Evolutionary conservation across 2,888 invertebrate species (phyloP), one percentile per base, ranked within the genome.

Genomic region (Morinoia aosen): DNA sequence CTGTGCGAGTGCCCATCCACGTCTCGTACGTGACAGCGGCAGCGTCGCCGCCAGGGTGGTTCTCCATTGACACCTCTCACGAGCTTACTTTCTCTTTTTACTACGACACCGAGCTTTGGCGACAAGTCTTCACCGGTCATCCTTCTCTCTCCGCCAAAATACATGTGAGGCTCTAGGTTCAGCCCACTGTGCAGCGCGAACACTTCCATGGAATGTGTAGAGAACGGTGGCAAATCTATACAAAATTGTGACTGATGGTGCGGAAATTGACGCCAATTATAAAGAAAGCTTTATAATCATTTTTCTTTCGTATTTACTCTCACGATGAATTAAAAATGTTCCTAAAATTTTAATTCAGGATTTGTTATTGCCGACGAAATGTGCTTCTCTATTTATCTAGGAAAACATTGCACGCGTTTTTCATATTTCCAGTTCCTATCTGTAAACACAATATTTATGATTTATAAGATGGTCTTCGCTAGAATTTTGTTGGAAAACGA

Each of bases 71-170:
- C 96, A 97, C 97, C 96, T 97, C 97, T 40, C 97, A 97, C n/a
- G 97, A 97, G 96, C 97, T 97, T 97, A 97, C 97, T 96, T 97
- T 97, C 91, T 97, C 97, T 8, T 97, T 97, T 96, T 97, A 97
- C 96, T 97, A 97, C 96, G 97, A 97, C 96, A 97, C 97, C 19
- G 97, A 97, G 40, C 97, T 97, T 93, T 97, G 97, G 97, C 97
- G 97, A 95, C 96, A 97, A 39, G 97, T 97, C 0, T 96, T 97
- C 91, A 97, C 97, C 96, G 97, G 97, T 0, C 97, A 97, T 57
- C 97, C 97, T 5, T 96, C 97, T 8, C 95, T 97, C 96, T 97
- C 96, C 58, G 97, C 97, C 57, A 96, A 96, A 90, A 95, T 97
- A 19, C 97, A 97, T 95, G 97, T 97, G 90, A 94, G 96, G 40